Conservation (phyloP, 2,888 invertebrate species). For the Diadegma fenestrale region DNA sequence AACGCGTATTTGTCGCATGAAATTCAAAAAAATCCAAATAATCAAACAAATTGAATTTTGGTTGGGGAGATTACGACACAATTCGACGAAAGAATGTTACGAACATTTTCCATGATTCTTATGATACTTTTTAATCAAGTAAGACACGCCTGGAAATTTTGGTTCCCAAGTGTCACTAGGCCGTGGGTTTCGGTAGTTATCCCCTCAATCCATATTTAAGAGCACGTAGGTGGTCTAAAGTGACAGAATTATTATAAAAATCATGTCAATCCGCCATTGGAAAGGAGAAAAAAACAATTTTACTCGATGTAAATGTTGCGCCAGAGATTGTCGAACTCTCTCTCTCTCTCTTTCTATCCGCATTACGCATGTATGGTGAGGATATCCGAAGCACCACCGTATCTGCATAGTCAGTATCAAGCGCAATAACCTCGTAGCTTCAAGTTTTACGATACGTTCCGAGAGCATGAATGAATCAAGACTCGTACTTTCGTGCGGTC, state of each 20-base stretch:
- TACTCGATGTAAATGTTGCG: neutral
- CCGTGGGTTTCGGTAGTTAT: too few species aligned
- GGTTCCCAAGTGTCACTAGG: too few species aligned
- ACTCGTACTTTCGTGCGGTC: neutral
- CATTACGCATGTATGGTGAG: slow-evolving; percentile 37
- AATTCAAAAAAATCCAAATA: too few species aligned
- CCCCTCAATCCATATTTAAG: too few species aligned
- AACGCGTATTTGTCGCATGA: too few species aligned
- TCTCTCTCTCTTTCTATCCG: neutral
- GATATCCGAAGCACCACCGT: slow-evolving; percentile 69
- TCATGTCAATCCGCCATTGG: neutral
- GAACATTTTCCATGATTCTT: too few species aligned
- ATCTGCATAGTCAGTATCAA: slow-evolving; percentile 62
- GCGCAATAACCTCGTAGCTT: slow-evolving; percentile 68
- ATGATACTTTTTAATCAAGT: too few species aligned
- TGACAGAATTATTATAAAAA: neutral
- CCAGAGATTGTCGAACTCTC: slow-evolving; percentile 13
- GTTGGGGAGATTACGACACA: too few species aligned
- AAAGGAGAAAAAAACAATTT: neutral
- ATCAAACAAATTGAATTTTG: too few species aligned
- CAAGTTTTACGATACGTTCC: slow-evolving; percentile 41
- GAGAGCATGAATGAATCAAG: slow-evolving; percentile 43
- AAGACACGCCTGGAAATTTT: too few species aligned
- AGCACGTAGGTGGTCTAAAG: too few species aligned
- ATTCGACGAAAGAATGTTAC: too few species aligned